Evolutionary conservation across 2,797 vertebrate species (phyloP).

Genomic region (Alcedo atthis): DNA sequence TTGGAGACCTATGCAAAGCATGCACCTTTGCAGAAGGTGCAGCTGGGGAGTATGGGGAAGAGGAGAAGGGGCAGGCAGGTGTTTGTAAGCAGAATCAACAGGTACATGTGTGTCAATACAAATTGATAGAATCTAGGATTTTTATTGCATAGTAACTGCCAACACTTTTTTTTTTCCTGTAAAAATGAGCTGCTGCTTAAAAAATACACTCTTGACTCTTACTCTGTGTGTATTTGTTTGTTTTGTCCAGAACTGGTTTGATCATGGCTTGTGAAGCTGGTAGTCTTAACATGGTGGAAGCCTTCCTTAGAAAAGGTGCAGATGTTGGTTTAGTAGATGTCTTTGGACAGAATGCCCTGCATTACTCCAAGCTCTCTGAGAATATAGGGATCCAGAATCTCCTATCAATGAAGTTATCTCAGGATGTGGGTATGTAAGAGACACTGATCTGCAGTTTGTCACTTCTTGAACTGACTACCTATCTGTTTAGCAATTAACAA

Average conservation of each 20-base stretch:
- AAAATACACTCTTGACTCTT: background rate
- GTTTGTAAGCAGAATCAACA: background rate
- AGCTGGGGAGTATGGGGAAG: background rate
- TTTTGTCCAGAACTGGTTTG: slow-evolving; percentile 84
- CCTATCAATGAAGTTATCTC: slow-evolving; percentile 82
- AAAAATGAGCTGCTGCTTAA: background rate
- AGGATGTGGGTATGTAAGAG: slow-evolving; percentile 83
- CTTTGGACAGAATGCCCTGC: slow-evolving; percentile 86
- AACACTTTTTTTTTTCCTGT: background rate
- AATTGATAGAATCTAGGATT: background rate
- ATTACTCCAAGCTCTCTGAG: slow-evolving; percentile 85
- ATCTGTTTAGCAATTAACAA: slow-evolving; percentile 14
- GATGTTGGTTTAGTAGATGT: slow-evolving; percentile 85
- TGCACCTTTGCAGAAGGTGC: background rate
- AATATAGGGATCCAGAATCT: slow-evolving; percentile 82
- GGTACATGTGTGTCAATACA: background rate
- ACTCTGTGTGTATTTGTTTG: background rate
- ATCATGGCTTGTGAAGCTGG: slow-evolving; percentile 89
- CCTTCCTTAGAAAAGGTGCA: slow-evolving; percentile 86
- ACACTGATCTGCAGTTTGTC: background rate
- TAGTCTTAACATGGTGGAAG: slow-evolving; percentile 78
- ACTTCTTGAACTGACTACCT: background rate
- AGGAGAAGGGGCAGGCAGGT: background rate
- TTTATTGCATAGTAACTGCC: background rate
- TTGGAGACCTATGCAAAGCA: background rate